Evolutionary conservation across 1,140 invertebrate species (phyloP).

Genomic region (Ceratina japonica): DNA sequence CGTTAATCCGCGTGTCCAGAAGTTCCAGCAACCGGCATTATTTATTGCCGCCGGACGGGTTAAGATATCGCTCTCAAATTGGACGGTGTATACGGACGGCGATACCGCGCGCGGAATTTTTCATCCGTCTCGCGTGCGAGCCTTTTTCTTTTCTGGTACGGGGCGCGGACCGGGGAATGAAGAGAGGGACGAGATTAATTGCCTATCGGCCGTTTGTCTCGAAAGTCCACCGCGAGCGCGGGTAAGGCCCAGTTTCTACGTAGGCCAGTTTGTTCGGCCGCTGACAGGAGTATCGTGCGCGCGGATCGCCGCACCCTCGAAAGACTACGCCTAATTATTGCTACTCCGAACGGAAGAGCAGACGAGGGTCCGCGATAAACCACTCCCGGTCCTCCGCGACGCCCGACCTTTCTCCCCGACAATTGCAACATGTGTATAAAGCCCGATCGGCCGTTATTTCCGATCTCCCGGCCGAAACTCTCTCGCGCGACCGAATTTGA

Average conservation of each 20-base stretch:
- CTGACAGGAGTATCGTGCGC: slow-evolving; percentile 59
- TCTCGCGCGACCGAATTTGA: too few relatives aligned
- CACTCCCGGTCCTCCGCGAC: slow-evolving; percentile 1
- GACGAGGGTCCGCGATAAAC: slow-evolving; percentile 32
- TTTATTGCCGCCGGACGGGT: slow-evolving; percentile 68
- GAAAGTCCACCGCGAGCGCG: slow-evolving; percentile 54
- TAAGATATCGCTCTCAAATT: slow-evolving; percentile 72
- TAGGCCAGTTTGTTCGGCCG: slow-evolving; percentile 49
- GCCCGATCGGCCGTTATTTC: neutral
- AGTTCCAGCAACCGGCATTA: slow-evolving; percentile 45
- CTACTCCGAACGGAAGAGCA: neutral
- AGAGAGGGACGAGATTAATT: slow-evolving; percentile 57
- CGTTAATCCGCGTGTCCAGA: neutral
- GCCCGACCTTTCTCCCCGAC: neutral
- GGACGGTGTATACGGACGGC: slow-evolving; percentile 56
- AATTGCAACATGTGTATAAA: neutral
- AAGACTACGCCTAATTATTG: slow-evolving; percentile 62
- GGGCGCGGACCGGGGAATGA: slow-evolving; percentile 1
- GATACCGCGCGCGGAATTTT: slow-evolving; percentile 60
- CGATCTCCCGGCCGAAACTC: neutral
- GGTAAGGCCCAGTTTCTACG: slow-evolving; percentile 57
- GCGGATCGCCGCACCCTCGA: slow-evolving; percentile 57
- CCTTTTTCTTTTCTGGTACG: slow-evolving; percentile 41
- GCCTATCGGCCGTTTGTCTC: slow-evolving; percentile 65
- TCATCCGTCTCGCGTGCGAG: slow-evolving; percentile 39